phyloP scores from a whole-genome alignment of 2,113 vertebrate genomes.

The Canis aureus region DNA sequence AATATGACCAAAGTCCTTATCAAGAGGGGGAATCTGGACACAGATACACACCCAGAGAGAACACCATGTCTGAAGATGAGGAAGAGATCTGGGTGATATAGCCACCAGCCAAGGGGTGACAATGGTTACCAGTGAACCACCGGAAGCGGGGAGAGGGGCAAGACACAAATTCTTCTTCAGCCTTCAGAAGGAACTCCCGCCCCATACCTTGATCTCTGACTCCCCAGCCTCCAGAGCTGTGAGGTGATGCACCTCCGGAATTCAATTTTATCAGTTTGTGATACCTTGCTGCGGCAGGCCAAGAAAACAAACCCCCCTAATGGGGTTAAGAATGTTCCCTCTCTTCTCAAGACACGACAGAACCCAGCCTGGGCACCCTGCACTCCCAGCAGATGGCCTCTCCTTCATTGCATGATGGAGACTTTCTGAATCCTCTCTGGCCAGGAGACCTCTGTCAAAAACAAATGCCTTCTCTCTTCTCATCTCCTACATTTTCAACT shows the following conservation, averaged over 20 bases:
- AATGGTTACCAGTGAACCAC: not conserved
- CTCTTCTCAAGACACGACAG: not conserved
- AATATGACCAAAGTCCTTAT: not conserved
- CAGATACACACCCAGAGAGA: not conserved
- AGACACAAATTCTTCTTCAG: not conserved
- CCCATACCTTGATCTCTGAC: not conserved
- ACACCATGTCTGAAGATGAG: rapidly evolving
- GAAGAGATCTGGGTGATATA: rapidly evolving
- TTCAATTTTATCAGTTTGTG: not conserved
- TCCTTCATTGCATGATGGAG: not conserved
- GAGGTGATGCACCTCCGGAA: not conserved
- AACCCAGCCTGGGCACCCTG: not conserved
- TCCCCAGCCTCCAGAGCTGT: not conserved
- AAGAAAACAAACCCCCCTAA: not conserved
- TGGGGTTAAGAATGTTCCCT: not conserved
- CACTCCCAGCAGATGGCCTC: rapidly evolving
- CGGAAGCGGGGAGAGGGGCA: not conserved
- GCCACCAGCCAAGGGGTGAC: not conserved
- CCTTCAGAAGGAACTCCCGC: not conserved
- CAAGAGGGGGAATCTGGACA: not conserved
- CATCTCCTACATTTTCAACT: not conserved
- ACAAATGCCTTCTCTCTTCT: not conserved
- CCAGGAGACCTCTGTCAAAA: not conserved
- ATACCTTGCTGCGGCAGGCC: not conserved
- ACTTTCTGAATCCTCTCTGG: not conserved